phyloP scores from a whole-genome alignment of 1,140 invertebrate genomes.

The Drosophila rhopaloa region DNA sequence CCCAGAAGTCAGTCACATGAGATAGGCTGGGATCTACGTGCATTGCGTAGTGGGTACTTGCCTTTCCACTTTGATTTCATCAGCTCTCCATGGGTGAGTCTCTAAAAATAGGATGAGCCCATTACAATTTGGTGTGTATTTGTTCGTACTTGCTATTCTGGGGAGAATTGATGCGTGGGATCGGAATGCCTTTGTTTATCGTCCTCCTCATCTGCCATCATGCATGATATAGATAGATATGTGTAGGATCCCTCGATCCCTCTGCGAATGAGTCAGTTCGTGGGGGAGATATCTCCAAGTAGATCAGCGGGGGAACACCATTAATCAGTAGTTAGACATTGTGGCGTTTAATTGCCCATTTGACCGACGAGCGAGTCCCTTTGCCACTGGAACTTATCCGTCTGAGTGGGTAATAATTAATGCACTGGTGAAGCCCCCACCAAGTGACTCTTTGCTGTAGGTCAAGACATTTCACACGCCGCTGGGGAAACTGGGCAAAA shows the following conservation, averaged over 20 bases:
- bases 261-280: constrained; percentile 54
- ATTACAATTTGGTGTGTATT: constrained; percentile 28
- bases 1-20: constrained; percentile 14
- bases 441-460: constrained; percentile 56
- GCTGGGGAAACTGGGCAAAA: constrained; percentile 1
- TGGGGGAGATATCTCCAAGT: constrained; percentile 24
- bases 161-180: constrained; percentile 61
- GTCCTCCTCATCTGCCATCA: constrained; percentile 11
- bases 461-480: constrained; percentile 70
- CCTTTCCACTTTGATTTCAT: constrained; percentile 34
- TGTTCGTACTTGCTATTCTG: constrained; percentile 10
- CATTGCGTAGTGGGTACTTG: neutral
- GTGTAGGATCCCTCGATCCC: constrained; percentile 5
- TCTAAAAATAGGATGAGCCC: constrained; percentile 38
- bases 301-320: neutral
- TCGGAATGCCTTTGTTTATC: constrained; percentile 65
- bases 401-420: constrained; percentile 43
- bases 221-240: constrained; percentile 5
- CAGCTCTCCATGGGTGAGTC: constrained; percentile 5
- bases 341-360: constrained; percentile 56
- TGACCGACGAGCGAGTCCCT: constrained; percentile 28
- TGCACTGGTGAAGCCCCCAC: constrained; percentile 40
- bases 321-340: constrained; percentile 38
- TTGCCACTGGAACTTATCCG: constrained; percentile 31
- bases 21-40: neutral